Conservation (phyloP, 2,888 invertebrate genomes). For the Oeneis ivallda region DNA sequence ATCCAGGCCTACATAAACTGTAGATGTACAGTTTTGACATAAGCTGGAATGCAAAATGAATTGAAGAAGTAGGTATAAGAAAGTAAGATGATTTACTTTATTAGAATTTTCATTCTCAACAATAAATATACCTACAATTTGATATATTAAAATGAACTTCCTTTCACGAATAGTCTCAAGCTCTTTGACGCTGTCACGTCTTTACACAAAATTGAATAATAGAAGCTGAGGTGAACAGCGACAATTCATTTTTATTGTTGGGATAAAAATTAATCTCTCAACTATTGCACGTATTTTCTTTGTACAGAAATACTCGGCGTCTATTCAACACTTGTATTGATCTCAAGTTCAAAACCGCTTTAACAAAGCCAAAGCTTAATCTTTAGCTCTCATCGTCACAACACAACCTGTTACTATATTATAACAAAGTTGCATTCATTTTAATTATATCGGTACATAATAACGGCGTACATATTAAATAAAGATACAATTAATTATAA, state of each 20-base stretch:
- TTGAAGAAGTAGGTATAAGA: too few relatives aligned
- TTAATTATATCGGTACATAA: neutral
- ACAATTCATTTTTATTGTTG: neutral
- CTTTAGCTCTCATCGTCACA: conserved; percentile 27
- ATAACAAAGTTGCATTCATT: neutral
- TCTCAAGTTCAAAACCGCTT: conserved; percentile 41
- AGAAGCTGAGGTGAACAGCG: neutral
- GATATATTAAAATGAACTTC: neutral
- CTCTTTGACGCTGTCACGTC: conserved; percentile 15
- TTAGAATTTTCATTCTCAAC: too few relatives aligned
- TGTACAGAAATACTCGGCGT: conserved; percentile 29
- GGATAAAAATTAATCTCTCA: neutral
- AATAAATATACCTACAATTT: too few relatives aligned
- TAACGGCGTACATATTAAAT: neutral
- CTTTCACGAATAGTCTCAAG: neutral
- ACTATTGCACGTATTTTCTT: conserved; percentile 22
- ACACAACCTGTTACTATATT: conserved; percentile 12
- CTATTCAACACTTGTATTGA: conserved; percentile 47
- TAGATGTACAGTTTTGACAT: too few relatives aligned
- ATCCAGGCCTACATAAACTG: too few relatives aligned
- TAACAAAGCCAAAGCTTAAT: conserved; percentile 31
- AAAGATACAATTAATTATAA: neutral
- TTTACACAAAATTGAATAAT: conserved; percentile 5
- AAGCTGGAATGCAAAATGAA: too few relatives aligned
- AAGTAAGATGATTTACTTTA: too few relatives aligned